phyloP scores from a whole-genome alignment of 2,113 vertebrate species.

The Meleagris gallopavo region DNA sequence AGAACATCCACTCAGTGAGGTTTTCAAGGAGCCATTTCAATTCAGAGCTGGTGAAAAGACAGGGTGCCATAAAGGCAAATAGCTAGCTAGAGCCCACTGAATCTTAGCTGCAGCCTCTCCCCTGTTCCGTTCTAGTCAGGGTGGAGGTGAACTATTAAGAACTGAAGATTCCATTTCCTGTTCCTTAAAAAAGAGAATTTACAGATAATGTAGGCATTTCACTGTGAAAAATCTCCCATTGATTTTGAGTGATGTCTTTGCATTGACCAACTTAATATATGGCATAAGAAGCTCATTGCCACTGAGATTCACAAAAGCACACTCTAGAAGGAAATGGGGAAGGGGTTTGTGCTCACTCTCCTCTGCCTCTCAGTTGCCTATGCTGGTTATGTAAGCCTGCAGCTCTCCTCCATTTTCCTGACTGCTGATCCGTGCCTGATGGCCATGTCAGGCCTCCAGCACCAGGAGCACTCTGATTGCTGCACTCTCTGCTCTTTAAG shows the following conservation, averaged over 20 bases:
- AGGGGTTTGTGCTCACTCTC: not conserved
- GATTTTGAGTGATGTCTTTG: not conserved
- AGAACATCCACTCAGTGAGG: not conserved
- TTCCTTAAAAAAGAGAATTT: not conserved
- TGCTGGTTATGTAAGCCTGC: slow-evolving; percentile 62
- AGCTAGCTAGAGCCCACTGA: not conserved
- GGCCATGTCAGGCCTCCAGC: slow-evolving; percentile 63
- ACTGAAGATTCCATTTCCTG: not conserved
- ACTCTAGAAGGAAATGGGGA: not conserved
- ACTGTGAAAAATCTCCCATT: not conserved
- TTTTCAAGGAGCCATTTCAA: not conserved
- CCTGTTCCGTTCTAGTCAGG: not conserved
- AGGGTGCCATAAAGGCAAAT: not conserved
- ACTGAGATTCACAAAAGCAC: not conserved
- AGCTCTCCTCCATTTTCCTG: slow-evolving; percentile 67
- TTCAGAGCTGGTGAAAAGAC: not conserved
- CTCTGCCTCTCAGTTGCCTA: slow-evolving; percentile 41
- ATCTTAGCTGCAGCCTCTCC: not conserved
- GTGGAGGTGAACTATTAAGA: not conserved
- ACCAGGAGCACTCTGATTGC: slow-evolving; percentile 52
- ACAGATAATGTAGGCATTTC: not conserved
- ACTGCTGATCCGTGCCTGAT: slow-evolving; percentile 72
- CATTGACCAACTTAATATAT: not conserved
- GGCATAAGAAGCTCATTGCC: not conserved
- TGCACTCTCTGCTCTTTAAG: slow-evolving; percentile 64